A percentile compares a stretch with the other conserved stretches of the same genome.
Evolutionary conservation across 2,888 invertebrate genomes (phyloP).

Genomic region (Drosophila pseudotakahashii): DNA sequence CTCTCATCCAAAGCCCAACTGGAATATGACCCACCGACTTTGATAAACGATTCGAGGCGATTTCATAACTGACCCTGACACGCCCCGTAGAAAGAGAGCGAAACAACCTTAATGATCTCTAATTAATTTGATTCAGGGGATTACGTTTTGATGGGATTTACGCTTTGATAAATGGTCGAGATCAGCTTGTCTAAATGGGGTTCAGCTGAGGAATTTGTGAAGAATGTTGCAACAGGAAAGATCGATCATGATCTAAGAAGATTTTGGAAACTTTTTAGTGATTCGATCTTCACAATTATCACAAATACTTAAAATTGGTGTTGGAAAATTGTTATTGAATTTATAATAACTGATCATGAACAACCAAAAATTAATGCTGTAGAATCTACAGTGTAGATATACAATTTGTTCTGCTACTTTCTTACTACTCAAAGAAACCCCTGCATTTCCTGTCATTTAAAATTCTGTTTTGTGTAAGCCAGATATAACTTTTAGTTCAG

Average conservation of each 20-base stretch:
- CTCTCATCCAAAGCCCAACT: background rate
- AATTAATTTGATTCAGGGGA: conserved; percentile 61
- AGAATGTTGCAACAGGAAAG: background rate
- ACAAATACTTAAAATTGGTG: too few relatives aligned
- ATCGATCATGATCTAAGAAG: background rate
- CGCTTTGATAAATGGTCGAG: conserved; percentile 25
- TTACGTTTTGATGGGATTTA: background rate
- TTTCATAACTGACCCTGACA: conserved; percentile 42
- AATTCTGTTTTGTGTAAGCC: background rate
- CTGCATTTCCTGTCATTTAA: background rate
- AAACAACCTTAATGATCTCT: conserved; percentile 53
- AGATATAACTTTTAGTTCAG: background rate
- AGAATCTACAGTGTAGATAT: too few relatives aligned
- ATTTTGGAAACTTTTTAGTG: background rate
- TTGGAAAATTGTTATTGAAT: too few relatives aligned
- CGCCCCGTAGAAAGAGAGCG: conserved; percentile 15
- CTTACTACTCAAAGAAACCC: background rate
- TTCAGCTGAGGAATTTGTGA: background rate
- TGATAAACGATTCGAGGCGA: conserved; percentile 35
- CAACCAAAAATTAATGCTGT: too few relatives aligned
- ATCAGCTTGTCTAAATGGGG: background rate
- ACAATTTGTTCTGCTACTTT: background rate
- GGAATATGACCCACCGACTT: conserved; percentile 8
- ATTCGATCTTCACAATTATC: too few relatives aligned
- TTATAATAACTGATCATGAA: too few relatives aligned